These are phyloP conservation scores for Thinocorus orbignyianus DNA, from an alignment of 2,113 vertebrate genomes.

Conservation along the genomic window DNA sequence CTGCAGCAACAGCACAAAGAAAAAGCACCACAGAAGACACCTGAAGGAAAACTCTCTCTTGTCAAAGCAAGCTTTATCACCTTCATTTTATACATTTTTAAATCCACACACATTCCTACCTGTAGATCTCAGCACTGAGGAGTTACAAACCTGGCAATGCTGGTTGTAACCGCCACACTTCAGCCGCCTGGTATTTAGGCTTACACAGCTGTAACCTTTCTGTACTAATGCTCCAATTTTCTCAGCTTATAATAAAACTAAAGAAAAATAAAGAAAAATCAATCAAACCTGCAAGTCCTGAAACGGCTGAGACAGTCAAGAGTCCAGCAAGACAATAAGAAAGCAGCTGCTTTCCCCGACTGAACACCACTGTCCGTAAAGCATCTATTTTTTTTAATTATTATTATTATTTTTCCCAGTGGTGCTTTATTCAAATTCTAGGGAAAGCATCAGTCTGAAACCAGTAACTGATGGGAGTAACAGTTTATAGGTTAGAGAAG, in stretches of 20 bases:
- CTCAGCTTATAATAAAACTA: constrained; percentile 2
- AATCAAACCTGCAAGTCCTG: constrained; percentile 67
- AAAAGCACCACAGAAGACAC: background rate
- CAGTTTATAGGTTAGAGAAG: constrained; percentile 90
- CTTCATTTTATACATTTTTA: constrained; percentile 12
- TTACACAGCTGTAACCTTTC: background rate
- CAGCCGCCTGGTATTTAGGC: background rate
- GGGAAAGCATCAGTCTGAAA: constrained; percentile 79
- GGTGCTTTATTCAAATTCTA: constrained; percentile 65
- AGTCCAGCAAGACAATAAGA: constrained; percentile 77
- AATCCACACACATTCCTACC: constrained; percentile 60
- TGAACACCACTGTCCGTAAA: constrained; percentile 44
- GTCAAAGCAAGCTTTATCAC: background rate
- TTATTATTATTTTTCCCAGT: background rate
- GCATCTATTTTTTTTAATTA: background rate
- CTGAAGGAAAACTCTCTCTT: background rate
- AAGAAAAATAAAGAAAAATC: background rate
- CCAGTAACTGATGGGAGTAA: constrained; percentile 87
- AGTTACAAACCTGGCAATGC: constrained; percentile 57
- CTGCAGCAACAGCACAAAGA: constrained; percentile 32
- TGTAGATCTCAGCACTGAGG: constrained; percentile 66
- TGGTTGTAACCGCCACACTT: constrained; percentile 54
- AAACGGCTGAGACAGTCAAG: constrained; percentile 74
- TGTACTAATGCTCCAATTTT: constrained; percentile 52
- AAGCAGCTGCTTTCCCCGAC: constrained; percentile 51